Percentiles rank a stretch among this genome's conserved stretches.
phyloP scores from a whole-genome alignment of 2,113 vertebrate genomes.

The Coptodon rendalli region DNA sequence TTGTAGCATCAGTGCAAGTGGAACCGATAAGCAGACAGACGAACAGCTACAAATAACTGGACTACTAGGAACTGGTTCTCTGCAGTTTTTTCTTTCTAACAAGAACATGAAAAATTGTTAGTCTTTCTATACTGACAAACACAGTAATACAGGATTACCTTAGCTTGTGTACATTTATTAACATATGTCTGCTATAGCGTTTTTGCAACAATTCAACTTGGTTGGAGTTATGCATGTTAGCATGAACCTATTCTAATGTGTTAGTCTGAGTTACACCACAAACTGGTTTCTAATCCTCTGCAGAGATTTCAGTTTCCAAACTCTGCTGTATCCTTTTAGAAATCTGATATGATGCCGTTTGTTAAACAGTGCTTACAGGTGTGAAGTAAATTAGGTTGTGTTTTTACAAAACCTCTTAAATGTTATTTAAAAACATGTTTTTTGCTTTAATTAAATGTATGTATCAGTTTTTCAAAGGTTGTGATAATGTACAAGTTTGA shows the following conservation, averaged over 20 bases:
- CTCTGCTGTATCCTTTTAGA: background rate
- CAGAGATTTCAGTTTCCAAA: background rate
- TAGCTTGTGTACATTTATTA: rapidly evolving
- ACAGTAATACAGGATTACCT: background rate
- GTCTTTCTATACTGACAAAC: rapidly evolving
- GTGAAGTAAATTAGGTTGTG: background rate
- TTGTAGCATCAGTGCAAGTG: background rate
- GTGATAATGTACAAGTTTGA: background rate
- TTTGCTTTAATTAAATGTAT: background rate
- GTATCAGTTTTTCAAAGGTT: background rate
- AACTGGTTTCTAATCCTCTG: background rate
- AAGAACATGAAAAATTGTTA: background rate
- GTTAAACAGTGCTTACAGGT: background rate
- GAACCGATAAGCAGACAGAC: background rate
- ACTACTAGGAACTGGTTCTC: background rate
- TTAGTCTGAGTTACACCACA: background rate
- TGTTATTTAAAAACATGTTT: background rate
- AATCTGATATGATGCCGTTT: background rate
- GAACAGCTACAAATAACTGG: background rate
- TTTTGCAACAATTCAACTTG: background rate
- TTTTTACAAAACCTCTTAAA: background rate
- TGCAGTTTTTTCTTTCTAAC: background rate
- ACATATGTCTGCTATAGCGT: background rate
- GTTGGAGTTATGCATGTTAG: background rate
- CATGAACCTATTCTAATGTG: background rate